Base-by-base conservation (phyloP, 2,797 vertebrate genomes). In the Sebastes matsubarae region DNA sequence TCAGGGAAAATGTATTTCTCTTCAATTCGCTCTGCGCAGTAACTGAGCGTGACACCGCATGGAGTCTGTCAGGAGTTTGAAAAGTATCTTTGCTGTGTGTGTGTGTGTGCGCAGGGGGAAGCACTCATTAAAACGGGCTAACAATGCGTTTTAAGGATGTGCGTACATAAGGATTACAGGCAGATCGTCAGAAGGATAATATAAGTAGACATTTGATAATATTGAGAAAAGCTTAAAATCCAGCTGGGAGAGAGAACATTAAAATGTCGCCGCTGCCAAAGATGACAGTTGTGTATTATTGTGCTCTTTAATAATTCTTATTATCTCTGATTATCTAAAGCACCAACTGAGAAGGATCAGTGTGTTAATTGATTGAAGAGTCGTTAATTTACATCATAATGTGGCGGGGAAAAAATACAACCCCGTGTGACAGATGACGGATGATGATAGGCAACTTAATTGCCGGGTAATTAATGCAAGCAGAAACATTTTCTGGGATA, bases 321-420 rank as follows among this genome's bases (percentile, higher is more conserved):
- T 90, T 86, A 92, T 93, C 88, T 73, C 81, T 89, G 85, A 93
- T 93, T 92, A 92, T 91, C 88, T 89, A 72, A 88, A 83, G 91
- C 88, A 81, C 82, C 89, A 87, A 90, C 84, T 92, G 91, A 92
- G 90, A 91, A 86, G 86, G 90, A 90, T 93, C 89, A 83, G 90
- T 79, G 90, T 91, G 90, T 91, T 93, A 93, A 94, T 93, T 93
- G 92, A 93, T 93, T 90, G 89, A 94, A 89, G 91, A 92, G 88
- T 90, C 59, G 36, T 89, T 93, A 78, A 94, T 94, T 93, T 92
- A 93, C 89, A 92, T 93, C 90, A 92, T 92, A 92, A 92, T 91
- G 86, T 87, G 80, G 79, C n/a, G 68, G 20, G 34, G 83, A 82
- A 87, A 88, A 92, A 90, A 87, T 57, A 86, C 88, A 89, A 77